Percentiles rank a stretch among this genome's conserved stretches.
These are phyloP conservation scores for Odontomachus brunneus DNA, from an alignment of 1,140 invertebrate species.

Conservation along the genomic window DNA sequence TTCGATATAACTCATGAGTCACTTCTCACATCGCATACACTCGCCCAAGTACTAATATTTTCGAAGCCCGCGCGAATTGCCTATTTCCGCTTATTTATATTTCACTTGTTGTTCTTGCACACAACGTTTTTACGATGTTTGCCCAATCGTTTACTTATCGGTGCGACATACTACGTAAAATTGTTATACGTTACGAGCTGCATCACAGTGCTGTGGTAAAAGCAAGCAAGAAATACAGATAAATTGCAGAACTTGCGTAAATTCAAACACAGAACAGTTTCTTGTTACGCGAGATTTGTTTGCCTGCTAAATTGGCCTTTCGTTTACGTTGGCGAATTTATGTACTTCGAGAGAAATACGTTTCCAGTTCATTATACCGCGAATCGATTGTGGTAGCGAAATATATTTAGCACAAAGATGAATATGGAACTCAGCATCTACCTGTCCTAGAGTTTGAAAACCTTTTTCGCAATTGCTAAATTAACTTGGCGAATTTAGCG, in stretches of 20 bases:
- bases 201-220: not conserved
- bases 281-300: not conserved
- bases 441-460: not conserved
- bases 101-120: not conserved
- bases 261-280: not conserved
- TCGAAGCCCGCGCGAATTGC: not conserved
- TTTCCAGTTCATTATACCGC: not conserved
- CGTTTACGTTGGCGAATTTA: not conserved
- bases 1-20: not conserved
- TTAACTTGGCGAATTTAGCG: not conserved
- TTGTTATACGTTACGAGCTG: not conserved
- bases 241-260: conserved; percentile 13
- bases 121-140: not conserved
- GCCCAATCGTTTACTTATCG: not conserved
- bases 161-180: no score
- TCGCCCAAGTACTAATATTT: not conserved
- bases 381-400: not conserved
- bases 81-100: conserved; percentile 9
- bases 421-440: not conserved
- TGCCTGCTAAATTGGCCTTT: not conserved
- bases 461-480: not conserved
- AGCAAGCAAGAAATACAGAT: not conserved
- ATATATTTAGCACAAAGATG: not conserved
- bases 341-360: not conserved
- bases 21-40: not conserved